phyloP scores from a whole-genome alignment of 2,888 invertebrate genomes.

The Eupithecia tripunctaria region DNA sequence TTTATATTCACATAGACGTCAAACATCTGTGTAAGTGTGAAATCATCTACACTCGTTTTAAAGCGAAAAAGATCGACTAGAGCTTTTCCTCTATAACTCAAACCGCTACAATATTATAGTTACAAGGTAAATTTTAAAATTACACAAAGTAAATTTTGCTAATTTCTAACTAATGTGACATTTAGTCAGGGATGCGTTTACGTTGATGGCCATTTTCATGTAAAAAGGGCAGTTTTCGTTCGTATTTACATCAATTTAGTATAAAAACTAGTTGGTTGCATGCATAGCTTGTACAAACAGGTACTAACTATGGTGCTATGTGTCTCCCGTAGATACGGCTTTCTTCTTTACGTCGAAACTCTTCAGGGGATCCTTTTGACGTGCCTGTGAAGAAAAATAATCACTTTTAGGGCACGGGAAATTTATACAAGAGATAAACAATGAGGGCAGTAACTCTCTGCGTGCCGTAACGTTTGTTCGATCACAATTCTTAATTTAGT shows the following conservation, averaged over 20 bases:
- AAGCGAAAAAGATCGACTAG: background rate
- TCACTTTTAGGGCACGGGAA: background rate
- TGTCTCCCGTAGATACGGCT: conserved; percentile 57
- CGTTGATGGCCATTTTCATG: background rate
- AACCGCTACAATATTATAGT: background rate
- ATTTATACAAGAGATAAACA: background rate
- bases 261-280: conserved; percentile 10
- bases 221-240: background rate
- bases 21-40: background rate
- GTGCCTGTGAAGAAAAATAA: conserved; percentile 74
- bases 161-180: background rate
- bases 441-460: background rate
- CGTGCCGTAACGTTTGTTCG: too few relatives aligned
- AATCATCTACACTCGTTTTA: too few relatives aligned
- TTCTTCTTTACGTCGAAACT: conserved; percentile 87
- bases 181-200: background rate
- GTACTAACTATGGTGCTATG: conserved; percentile 71
- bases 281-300: conserved; percentile 33
- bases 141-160: background rate
- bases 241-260: background rate
- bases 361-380: conserved; percentile 87
- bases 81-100: background rate
- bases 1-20: background rate
- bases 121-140: background rate
- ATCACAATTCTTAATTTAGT: too few relatives aligned